Percentiles rank a stretch among this genome's conserved stretches.
Conservation (phyloP, 2,888 invertebrate genomes). For the Drosophila cognata region DNA sequence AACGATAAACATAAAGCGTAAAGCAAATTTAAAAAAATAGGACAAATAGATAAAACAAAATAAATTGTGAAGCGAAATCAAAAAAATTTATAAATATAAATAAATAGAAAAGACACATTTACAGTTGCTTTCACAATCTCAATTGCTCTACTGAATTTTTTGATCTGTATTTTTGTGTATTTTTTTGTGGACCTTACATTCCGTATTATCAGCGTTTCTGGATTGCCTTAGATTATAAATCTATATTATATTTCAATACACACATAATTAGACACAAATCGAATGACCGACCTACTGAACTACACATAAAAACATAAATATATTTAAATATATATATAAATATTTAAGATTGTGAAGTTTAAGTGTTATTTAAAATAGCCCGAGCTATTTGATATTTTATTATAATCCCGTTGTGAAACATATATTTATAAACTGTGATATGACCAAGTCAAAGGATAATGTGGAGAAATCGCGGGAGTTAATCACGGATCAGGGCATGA, state of each 20-base stretch:
- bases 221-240: slow-evolving; percentile 55
- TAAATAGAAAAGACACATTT: slow-evolving; percentile 10
- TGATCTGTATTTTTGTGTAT: slow-evolving; percentile 2
- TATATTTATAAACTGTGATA: slow-evolving; percentile 50
- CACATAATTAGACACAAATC: neutral
- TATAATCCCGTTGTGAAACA: neutral
- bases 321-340: slow-evolving; percentile 2
- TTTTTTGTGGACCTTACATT: slow-evolving; percentile 20
- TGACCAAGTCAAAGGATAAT: slow-evolving; percentile 65
- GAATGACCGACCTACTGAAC: slow-evolving; percentile 24
- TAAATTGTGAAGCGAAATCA: slow-evolving; percentile 67
- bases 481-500: slow-evolving; percentile 82
- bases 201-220: slow-evolving; percentile 51
- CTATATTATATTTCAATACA: slow-evolving; percentile 33
- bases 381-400: neutral
- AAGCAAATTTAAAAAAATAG: slow-evolving; percentile 47
- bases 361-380: neutral
- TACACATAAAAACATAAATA: neutral
- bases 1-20: slow-evolving; percentile 38
- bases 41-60: slow-evolving; percentile 63
- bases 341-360: neutral
- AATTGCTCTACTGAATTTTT: slow-evolving; percentile 38
- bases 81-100: slow-evolving; percentile 16
- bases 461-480: slow-evolving; percentile 72
- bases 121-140: slow-evolving; percentile 25